Evolutionary conservation across 2,113 vertebrate genomes (phyloP).

Genomic region (Phodopus roborovskii): DNA sequence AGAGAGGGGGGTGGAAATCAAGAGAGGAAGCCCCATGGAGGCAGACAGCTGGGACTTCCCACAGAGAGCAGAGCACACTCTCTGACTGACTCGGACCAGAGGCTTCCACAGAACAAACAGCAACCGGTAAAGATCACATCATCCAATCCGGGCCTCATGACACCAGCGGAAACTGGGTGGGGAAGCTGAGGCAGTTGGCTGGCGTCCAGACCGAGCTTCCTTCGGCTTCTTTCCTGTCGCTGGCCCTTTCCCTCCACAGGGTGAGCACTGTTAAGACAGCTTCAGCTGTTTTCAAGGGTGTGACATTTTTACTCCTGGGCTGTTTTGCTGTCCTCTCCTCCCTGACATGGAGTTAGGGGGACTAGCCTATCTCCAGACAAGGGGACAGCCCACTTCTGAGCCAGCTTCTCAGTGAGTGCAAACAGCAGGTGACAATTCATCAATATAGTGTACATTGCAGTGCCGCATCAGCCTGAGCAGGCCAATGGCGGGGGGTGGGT

Average conservation of each 20-base stretch:
- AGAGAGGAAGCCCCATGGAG: not conserved
- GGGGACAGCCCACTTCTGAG: not conserved
- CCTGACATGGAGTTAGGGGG: not conserved
- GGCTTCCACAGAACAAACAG: not conserved
- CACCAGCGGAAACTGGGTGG: not conserved
- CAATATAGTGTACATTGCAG: no score
- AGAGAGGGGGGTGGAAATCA: no score
- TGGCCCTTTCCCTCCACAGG: no score
- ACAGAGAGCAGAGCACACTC: not conserved
- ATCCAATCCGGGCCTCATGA: rapidly evolving
- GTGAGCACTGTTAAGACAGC: not conserved
- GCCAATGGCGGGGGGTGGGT: no score
- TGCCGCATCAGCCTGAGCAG: not conserved
- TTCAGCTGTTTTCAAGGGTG: no score
- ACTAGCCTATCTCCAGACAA: not conserved
- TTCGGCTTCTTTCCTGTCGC: not conserved
- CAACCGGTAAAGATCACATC: not conserved
- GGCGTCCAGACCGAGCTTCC: not conserved
- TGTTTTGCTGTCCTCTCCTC: not conserved
- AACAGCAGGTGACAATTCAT: not conserved
- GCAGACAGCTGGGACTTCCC: not conserved
- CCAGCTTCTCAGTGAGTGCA: not conserved
- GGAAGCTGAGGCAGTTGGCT: not conserved
- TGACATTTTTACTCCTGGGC: not conserved
- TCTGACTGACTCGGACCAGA: not conserved